A percentile compares a stretch with the other conserved stretches of the same genome.
Evolutionary conservation across 2,888 invertebrate genomes (phyloP).

Genomic region (Tribolium freemani): DNA sequence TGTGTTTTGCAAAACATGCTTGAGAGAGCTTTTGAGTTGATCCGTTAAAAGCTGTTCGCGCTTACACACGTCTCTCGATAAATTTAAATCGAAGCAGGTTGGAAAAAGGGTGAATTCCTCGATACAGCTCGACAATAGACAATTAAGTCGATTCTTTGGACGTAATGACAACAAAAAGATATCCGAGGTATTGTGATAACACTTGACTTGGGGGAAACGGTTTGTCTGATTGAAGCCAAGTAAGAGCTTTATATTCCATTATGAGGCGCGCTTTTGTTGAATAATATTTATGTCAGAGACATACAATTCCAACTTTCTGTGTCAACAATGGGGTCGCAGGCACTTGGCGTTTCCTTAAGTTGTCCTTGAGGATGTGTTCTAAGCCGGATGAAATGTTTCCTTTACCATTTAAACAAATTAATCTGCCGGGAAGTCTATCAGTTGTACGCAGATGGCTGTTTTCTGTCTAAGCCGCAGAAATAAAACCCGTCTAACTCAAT

Average conservation of each 20-base stretch:
- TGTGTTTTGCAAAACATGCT: conserved; percentile 21
- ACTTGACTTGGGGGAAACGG: conserved; percentile 44
- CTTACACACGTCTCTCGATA: conserved; percentile 29
- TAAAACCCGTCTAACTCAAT: conserved; percentile 33
- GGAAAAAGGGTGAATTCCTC: conserved; percentile 11
- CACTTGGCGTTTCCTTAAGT: conserved; percentile 57
- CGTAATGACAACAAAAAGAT: conserved; percentile 41
- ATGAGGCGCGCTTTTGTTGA: conserved; percentile 62
- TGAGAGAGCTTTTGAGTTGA: conserved; percentile 27
- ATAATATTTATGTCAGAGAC: conserved; percentile 65
- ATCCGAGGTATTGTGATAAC: conserved; percentile 44
- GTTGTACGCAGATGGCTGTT: conserved; percentile 35
- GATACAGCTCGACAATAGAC: conserved; percentile 40
- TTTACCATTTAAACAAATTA: conserved; percentile 51
- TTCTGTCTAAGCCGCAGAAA: conserved; percentile 35
- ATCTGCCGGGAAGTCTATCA: conserved; percentile 44
- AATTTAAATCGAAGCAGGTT: conserved; percentile 22
- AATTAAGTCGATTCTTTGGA: conserved; percentile 45
- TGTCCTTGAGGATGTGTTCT: conserved; percentile 53
- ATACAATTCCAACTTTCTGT: conserved; percentile 63
- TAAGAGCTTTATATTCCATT: conserved; percentile 61
- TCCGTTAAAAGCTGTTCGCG: conserved; percentile 30
- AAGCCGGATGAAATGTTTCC: conserved; percentile 51
- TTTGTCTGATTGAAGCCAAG: conserved; percentile 50
- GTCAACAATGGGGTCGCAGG: conserved; percentile 63